phyloP scores from a whole-genome alignment of 1,140 invertebrate species.

The Diuraphis noxia region DNA sequence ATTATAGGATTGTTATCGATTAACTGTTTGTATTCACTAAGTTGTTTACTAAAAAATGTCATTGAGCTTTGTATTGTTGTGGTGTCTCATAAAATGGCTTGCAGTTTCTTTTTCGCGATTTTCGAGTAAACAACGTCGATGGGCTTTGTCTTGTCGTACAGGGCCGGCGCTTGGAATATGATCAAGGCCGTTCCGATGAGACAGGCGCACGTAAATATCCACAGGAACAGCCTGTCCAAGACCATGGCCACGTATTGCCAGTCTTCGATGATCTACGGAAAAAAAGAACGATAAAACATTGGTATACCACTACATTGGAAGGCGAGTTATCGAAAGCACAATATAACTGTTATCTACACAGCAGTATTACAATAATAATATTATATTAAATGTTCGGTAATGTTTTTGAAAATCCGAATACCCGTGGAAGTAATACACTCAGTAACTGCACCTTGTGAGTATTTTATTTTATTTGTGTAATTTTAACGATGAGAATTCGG shows the following conservation, averaged over 20 bases:
- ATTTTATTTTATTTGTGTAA: too few species aligned
- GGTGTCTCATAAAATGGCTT: conserved; percentile 43
- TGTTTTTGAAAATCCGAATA: too few species aligned
- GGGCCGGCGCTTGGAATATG: conserved; percentile 90
- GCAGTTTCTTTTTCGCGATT: conserved; percentile 66
- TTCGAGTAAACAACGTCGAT: conserved; percentile 91
- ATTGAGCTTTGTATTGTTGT: conserved; percentile 50
- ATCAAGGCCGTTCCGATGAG: conserved; percentile 89
- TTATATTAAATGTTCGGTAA: too few species aligned
- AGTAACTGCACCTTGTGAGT: too few species aligned
- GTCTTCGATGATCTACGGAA: conserved; percentile 86
- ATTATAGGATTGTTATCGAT: conserved; percentile 50
- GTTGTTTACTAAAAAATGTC: conserved; percentile 39
- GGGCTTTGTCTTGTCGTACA: conserved; percentile 92
- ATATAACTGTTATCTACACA: neutral
- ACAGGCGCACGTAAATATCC: conserved; percentile 94
- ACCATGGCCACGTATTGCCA: conserved; percentile 99
- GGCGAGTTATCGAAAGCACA: too few species aligned
- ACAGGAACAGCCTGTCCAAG: conserved; percentile 94
- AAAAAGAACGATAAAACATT: conserved; percentile 48
- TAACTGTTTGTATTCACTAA: conserved; percentile 49
- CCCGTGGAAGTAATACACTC: too few species aligned
- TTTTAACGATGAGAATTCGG: neutral
- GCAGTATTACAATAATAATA: too few species aligned
- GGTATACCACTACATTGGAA: neutral